These are phyloP conservation scores for Hormiphora californensis DNA, from an alignment of 37 sponge, comb jelly and placozoan genomes.

Conservation along the genomic window DNA sequence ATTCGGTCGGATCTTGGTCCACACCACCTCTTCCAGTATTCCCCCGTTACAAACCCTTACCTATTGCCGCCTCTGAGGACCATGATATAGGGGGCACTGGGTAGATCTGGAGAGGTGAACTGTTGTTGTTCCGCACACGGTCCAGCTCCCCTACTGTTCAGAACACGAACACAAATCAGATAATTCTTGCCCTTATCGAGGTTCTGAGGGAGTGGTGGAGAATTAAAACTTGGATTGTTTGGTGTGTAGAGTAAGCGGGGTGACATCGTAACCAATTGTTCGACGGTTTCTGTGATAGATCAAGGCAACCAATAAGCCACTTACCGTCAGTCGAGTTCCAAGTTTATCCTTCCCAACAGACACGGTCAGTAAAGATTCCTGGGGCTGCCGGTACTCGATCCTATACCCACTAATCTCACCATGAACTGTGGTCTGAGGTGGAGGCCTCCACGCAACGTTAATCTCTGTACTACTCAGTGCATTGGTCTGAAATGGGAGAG, in stretches of 20 bases:
- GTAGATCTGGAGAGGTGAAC: slow-evolving; percentile 43
- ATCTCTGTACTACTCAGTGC: slow-evolving; percentile 21
- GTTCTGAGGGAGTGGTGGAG: not conserved
- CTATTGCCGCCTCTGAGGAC: no score
- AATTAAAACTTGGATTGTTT: no score
- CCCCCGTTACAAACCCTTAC: no score
- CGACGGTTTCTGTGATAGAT: no score
- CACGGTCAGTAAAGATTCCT: no score
- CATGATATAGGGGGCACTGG: slow-evolving; percentile 32
- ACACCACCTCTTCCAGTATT: no score
- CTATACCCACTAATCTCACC: not conserved
- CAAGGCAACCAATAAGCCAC: no score
- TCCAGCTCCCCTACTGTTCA: not conserved
- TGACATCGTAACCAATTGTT: no score
- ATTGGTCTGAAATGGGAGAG: not conserved
- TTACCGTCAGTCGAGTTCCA: no score
- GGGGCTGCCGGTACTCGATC: slow-evolving; percentile 19
- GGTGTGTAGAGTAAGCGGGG: no score
- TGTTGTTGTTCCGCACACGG: slow-evolving; percentile 2
- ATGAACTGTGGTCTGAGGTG: not conserved
- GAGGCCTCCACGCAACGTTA: slow-evolving; percentile 19
- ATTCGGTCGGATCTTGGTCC: no score
- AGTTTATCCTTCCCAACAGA: no score
- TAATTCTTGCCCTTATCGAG: slow-evolving; percentile 46
- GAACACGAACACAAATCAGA: slow-evolving; percentile 33